These are phyloP conservation scores for Potamarius usumacintae DNA, from an alignment of 2,113 vertebrate genomes.

Conservation along the genomic window DNA sequence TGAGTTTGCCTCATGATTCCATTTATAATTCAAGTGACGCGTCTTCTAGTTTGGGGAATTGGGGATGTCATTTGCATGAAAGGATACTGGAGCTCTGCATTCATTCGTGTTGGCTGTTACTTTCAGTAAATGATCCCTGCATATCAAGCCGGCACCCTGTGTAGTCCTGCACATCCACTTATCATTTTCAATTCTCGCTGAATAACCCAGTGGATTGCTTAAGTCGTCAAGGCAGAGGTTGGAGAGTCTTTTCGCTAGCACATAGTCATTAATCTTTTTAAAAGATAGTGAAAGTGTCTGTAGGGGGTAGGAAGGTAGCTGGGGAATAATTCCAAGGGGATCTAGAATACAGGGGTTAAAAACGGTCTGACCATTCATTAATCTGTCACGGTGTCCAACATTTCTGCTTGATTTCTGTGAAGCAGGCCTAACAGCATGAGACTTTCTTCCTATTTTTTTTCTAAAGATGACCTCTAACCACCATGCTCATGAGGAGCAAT, in stretches of 20 bases:
- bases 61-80: slow-evolving; percentile 23
- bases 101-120: slow-evolving; percentile 37
- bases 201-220: slow-evolving; percentile 60
- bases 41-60: neutral
- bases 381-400: neutral
- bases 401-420: neutral
- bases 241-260: slow-evolving; percentile 58
- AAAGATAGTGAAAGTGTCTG: slow-evolving; percentile 63
- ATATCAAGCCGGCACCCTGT: slow-evolving; percentile 58
- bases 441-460: slow-evolving; percentile 38
- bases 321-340: neutral
- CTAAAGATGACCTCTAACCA: slow-evolving; percentile 32
- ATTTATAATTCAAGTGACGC: neutral
- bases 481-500: slow-evolving; percentile 61
- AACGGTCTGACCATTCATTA: neutral
- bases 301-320: slow-evolving; percentile 16
- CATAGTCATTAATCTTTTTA: slow-evolving; percentile 70
- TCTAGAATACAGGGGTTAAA: neutral
- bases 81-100: slow-evolving; percentile 38
- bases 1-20: neutral
- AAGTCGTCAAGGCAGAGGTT: slow-evolving; percentile 52
- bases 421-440: slow-evolving; percentile 5
- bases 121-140: slow-evolving; percentile 54
- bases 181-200: slow-evolving; percentile 61
- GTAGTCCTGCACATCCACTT: slow-evolving; percentile 61